phyloP scores from a whole-genome alignment of 2,797 vertebrate species.

The Coregonus suidteri region DNA sequence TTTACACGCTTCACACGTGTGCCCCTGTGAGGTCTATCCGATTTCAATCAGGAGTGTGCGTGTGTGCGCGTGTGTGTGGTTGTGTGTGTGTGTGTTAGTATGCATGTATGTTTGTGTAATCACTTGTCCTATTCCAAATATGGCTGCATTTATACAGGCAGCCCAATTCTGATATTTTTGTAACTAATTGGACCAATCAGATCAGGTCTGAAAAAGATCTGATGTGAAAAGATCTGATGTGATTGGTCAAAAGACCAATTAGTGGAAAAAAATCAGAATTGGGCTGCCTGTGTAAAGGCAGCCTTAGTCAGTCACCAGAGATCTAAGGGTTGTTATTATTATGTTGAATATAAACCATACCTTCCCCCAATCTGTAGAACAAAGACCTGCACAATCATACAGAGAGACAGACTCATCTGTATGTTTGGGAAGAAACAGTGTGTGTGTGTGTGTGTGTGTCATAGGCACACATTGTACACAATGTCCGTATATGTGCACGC shows the following conservation, averaged over 20 bases:
- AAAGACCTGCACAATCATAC: background rate
- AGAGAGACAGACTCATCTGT: background rate
- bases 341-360: background rate
- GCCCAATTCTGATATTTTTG: too few relatives aligned
- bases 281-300: too few relatives aligned
- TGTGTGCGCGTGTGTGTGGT: too few relatives aligned
- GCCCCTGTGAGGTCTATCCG: background rate
- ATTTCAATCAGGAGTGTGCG: too few relatives aligned
- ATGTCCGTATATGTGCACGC: too few relatives aligned
- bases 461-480: too few relatives aligned
- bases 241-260: too few relatives aligned
- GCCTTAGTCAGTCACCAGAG: background rate
- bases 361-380: background rate
- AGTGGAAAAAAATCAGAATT: too few relatives aligned
- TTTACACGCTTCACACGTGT: background rate
- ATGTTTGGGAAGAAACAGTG: background rate
- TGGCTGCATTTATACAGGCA: background rate
- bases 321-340: background rate
- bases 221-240: too few relatives aligned
- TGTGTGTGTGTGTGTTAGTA: background rate
- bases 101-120: background rate
- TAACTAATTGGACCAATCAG: too few relatives aligned
- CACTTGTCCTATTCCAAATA: background rate
- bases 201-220: too few relatives aligned
- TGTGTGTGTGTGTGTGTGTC: background rate